Base-by-base conservation (phyloP, 2,888 invertebrate genomes). In the Junonia oenone region DNA sequence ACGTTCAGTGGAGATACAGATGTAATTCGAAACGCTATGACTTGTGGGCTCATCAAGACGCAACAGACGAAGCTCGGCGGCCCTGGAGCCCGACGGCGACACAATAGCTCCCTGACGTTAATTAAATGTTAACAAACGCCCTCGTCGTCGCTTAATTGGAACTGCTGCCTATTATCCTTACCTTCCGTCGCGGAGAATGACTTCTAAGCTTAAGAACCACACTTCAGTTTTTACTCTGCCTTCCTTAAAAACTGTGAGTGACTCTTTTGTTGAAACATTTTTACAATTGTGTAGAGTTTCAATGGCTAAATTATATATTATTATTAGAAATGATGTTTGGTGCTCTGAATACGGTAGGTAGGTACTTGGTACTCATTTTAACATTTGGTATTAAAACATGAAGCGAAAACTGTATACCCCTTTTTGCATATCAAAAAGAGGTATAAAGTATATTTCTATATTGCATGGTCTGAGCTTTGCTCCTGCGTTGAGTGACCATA, bases 101-200 rank as follows among this genome's bases (percentile, higher is more conserved):
- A 88, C 89, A 89, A 89, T 88, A 75, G 81, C 82, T 81, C 76
- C 76, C 80, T 83, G 81, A 83, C 87, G 85, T 87, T 90, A 90
- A 89, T 90, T 88, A 90, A 90, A 89, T 90, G 89, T 87, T 90
- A 89, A 90, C 89, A 90, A 90, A 90, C 89, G 87, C 88, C 85
- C 88, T 89, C 80, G 83, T 88, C 78, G 83, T 81, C 85, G 84
- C 79, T 87, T 90, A 90, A 90, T 90, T 90, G 89, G 89, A 85
- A 86, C 86, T 87, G 89, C 87, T 86, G 87, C 86, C 88, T 88
- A 83, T 89, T 90, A 89, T 87, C 86, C 88, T 87, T 87, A 81
- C 84, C 83, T 87, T 82, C 79, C 79, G 76, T 79, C 80, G 75
- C 73, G 68, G 69, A 84, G 85, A 83, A 81, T 80, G 81, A 81